Evolutionary conservation across 2,113 vertebrate species (phyloP).

Genomic region (Rafetus swinhoei): DNA sequence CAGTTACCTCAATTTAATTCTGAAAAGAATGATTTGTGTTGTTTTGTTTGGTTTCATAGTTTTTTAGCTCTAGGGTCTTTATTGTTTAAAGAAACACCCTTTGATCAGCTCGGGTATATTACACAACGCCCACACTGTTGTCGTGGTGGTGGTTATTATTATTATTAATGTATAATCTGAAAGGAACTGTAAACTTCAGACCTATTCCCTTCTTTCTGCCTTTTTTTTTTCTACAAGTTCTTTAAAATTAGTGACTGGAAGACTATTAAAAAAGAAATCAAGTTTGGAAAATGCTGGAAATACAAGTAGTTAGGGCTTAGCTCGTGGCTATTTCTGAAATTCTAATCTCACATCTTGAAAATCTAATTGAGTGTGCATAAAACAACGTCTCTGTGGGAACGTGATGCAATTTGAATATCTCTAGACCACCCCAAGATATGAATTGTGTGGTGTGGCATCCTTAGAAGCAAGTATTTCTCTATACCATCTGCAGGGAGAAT

Average conservation of each 20-base stretch:
- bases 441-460: not conserved
- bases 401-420: not conserved
- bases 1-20: not conserved
- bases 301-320: not conserved
- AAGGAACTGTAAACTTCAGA: not conserved
- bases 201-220: not conserved
- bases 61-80: not conserved
- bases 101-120: not conserved
- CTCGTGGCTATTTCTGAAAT: not conserved
- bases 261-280: not conserved
- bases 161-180: not conserved
- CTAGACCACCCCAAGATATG: not conserved
- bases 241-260: not conserved
- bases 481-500: not conserved
- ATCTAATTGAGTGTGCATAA: conserved; percentile 36
- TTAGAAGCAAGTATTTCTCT: not conserved
- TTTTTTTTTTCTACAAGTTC: not conserved
- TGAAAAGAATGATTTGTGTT: conserved; percentile 5
- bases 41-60: not conserved
- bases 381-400: not conserved
- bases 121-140: not conserved
- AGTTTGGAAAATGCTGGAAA: conserved; percentile 32
- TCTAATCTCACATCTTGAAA: conserved; percentile 35
- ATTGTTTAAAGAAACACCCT: not conserved
- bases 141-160: no score